Base-by-base conservation (phyloP, 2,113 vertebrate species). In the Notarius lentiginosus region DNA sequence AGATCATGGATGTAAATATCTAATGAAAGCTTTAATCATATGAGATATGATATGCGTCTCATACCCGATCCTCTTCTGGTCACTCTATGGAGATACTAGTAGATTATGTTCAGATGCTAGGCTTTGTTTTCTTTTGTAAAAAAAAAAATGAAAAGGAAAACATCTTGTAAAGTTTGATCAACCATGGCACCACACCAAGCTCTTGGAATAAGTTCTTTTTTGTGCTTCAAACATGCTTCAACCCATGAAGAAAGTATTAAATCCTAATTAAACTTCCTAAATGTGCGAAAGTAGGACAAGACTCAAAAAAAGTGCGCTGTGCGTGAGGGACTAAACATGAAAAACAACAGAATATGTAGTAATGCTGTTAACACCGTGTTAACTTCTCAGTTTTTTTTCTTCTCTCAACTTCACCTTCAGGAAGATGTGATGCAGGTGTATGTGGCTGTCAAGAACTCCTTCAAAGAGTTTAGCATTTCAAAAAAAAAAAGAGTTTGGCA, bases 1-100 rank as follows among this genome's bases (percentile, higher is more conserved):
- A 81, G 66, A 76, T 47, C 84, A 88, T 84, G 83, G 89, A 84
- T 84, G 86, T 84, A 77, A 83, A 79, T 66, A 86, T 90, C 75
- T 86, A 90, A 90, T 88, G 84, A 84, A 88, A 79, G 84, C 82
- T 76, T 88, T 81, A 84, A 86, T 83, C 73, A 86, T 75, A 83
- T 49, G 47, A 82, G 63, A 79, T 75, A 83, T 49, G 47, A 82
- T 55, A 72, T 58, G 34, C 12, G 55, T 83, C 79, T 86, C 58
- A 49, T 83, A 41, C 79, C 51, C 34, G 61, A 56, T 27, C 53
- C 17, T 84, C n/a, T 66, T 27, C 65, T 72, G 51, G 70, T 82
- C n/a, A 61, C 60, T 85, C 68, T 89, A 60, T 70, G 80, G 86
- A 87, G 53, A 77, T 61, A 70, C 47, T 81, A 68, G 80, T 65